Conservation (phyloP, 1,140 invertebrate species). For the Uloborus diversus region DNA sequence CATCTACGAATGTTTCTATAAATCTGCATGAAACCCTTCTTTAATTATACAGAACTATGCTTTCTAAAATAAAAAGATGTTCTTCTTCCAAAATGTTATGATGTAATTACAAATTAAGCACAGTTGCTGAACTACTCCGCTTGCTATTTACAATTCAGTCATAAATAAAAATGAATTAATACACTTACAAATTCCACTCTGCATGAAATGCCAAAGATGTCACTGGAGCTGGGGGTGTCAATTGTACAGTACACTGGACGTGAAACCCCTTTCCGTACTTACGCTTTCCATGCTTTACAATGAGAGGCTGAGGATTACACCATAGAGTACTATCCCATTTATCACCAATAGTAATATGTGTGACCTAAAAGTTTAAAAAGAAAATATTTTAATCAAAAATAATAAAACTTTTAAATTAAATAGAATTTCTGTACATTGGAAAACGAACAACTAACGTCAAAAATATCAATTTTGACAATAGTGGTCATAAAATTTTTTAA, state of each 20-base stretch:
- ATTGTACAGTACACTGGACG: slow-evolving; percentile 82
- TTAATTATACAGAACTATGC: too few species aligned
- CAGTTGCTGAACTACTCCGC: too few species aligned
- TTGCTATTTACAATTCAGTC: too few species aligned
- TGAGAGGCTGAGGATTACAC: slow-evolving; percentile 69
- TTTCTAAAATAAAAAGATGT: too few species aligned
- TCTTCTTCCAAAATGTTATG: too few species aligned
- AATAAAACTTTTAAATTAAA: neutral
- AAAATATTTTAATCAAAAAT: neutral
- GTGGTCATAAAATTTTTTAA: too few species aligned
- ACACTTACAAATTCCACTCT: slow-evolving; percentile 75
- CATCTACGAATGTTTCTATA: too few species aligned
- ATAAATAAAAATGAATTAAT: too few species aligned
- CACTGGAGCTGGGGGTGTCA: slow-evolving; percentile 90
- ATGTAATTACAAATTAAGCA: too few species aligned
- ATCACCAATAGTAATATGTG: slow-evolving; percentile 45
- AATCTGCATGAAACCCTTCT: too few species aligned
- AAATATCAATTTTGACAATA: too few species aligned
- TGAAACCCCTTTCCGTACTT: slow-evolving; percentile 76
- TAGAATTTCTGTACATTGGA: neutral
- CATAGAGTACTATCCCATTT: slow-evolving; percentile 35
- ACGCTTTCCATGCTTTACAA: slow-evolving; percentile 60
- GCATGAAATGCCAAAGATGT: slow-evolving; percentile 88
- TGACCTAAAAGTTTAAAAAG: slow-evolving; percentile 10
- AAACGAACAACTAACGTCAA: too few species aligned